Evolutionary conservation across 2,113 vertebrate species (phyloP).

Genomic region (Tenrec ecaudatus): DNA sequence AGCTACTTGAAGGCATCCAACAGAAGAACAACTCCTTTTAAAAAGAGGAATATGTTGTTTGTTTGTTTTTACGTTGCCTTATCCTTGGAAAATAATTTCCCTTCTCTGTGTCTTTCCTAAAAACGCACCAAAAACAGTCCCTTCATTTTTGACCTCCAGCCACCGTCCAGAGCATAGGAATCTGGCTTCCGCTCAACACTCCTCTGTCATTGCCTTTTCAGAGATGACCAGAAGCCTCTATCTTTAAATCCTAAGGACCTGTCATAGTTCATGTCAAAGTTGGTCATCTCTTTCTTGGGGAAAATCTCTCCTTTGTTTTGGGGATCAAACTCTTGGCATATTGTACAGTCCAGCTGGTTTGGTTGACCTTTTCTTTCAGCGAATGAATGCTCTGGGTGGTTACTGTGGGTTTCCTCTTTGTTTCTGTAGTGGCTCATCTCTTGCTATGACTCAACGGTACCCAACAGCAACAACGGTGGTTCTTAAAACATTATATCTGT

Average conservation of each 20-base stretch:
- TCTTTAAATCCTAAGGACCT: not conserved
- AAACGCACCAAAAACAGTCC: not conserved
- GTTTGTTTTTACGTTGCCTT: constrained; percentile 39
- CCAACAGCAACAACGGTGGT: no score
- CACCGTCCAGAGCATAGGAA: not conserved
- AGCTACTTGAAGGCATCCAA: not conserved
- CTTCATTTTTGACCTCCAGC: not conserved
- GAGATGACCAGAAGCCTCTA: not conserved
- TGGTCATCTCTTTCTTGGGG: not conserved
- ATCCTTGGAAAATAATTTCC: not conserved
- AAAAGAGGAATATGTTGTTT: not conserved
- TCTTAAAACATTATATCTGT: not conserved
- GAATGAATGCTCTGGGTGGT: no score
- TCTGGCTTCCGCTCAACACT: not conserved
- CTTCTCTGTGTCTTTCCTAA: not conserved
- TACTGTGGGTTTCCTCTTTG: not conserved
- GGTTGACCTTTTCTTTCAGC: not conserved
- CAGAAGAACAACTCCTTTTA: not conserved
- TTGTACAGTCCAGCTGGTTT: not conserved
- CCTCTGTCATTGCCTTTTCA: not conserved
- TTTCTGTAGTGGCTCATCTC: not conserved
- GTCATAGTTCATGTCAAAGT: not conserved
- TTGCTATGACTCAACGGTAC: no score
- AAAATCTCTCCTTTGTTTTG: not conserved
- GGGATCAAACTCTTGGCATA: not conserved